Percentiles rank a stretch among this genome's conserved stretches.
Evolutionary conservation across 2,113 vertebrate genomes (phyloP).

Genomic region (Bombycilla garrulus): DNA sequence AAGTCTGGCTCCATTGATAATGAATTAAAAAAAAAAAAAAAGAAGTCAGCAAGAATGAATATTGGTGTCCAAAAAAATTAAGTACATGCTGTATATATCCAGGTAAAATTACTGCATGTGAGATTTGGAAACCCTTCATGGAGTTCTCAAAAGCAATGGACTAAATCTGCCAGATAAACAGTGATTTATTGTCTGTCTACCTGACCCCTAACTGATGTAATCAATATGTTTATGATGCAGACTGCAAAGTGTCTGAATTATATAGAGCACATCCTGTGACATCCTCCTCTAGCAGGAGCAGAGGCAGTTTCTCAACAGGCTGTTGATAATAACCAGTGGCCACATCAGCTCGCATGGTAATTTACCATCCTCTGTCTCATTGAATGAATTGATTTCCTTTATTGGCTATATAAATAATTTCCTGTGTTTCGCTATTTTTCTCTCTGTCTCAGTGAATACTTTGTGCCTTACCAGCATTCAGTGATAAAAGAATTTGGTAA

Average conservation of each 20-base stretch:
- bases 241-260: neutral
- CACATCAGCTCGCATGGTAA: neutral
- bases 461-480: neutral
- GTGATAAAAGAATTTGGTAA: neutral
- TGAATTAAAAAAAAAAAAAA: neutral
- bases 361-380: neutral
- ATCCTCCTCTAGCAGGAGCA: neutral
- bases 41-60: neutral
- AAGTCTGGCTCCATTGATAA: slow-evolving; percentile 8
- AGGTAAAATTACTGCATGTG: neutral
- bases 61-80: neutral
- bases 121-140: neutral
- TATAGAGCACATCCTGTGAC: neutral
- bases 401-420: neutral
- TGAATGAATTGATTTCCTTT: slow-evolving; percentile 43
- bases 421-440: neutral
- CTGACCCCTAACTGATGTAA: neutral
- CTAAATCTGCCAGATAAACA: neutral
- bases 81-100: neutral
- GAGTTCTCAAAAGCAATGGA: neutral
- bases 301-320: neutral
- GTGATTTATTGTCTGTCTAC: neutral
- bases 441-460: neutral
- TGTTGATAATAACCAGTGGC: neutral
- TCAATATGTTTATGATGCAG: slow-evolving; percentile 1